Conservation (phyloP, 2,113 vertebrate genomes). For the Sylvietta virens region DNA sequence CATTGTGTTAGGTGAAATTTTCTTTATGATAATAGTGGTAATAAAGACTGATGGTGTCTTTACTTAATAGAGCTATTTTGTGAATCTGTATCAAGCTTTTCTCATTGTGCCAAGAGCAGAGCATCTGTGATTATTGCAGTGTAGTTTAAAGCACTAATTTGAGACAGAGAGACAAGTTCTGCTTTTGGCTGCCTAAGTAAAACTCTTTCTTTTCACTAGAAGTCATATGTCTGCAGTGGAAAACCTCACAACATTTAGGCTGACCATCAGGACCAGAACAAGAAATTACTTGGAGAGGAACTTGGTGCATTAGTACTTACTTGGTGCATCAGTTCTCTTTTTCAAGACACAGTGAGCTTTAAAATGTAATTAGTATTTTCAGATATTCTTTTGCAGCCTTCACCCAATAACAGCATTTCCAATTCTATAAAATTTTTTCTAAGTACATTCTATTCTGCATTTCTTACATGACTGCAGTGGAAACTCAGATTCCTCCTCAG, state of each 20-base stretch:
- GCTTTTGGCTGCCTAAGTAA: background rate
- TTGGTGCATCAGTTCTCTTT: background rate
- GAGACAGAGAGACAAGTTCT: background rate
- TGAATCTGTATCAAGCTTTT: slow-evolving; percentile 12
- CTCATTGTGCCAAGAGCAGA: slow-evolving; percentile 45
- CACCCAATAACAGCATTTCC: background rate
- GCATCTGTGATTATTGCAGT: slow-evolving; percentile 39
- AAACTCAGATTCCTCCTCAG: background rate
- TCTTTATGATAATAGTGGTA: slow-evolving; percentile 23
- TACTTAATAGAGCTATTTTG: slow-evolving; percentile 33
- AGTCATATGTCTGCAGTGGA: background rate
- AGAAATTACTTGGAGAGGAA: background rate
- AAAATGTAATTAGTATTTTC: background rate
- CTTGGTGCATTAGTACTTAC: too few species aligned
- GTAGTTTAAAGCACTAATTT: background rate
- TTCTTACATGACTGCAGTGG: background rate
- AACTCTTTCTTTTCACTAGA: background rate
- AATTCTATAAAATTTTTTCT: background rate
- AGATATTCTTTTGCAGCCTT: background rate
- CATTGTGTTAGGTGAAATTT: slow-evolving; percentile 9
- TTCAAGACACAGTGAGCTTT: background rate
- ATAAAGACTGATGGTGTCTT: slow-evolving; percentile 22
- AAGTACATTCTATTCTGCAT: background rate
- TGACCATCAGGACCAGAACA: background rate
- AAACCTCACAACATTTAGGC: background rate